Evolutionary conservation across 2,113 vertebrate species (phyloP).

Genomic region (Halcyon senegalensis): DNA sequence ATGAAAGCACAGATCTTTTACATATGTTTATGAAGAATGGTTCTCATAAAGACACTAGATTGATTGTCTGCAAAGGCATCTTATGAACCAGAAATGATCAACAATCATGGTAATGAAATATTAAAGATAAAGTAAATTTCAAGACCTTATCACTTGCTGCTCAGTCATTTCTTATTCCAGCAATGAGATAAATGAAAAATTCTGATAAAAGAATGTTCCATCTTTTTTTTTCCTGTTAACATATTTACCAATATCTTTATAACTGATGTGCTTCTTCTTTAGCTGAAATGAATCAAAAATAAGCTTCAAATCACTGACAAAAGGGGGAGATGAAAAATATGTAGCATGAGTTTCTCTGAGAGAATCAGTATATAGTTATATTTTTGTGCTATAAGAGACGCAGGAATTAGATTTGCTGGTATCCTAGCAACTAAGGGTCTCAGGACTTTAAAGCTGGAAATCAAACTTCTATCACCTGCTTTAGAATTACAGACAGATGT

Average conservation of each 20-base stretch:
- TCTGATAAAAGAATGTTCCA: background rate
- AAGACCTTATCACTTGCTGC: conserved; percentile 43
- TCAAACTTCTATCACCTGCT: conserved; percentile 58
- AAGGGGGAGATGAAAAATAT: background rate
- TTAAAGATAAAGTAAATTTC: conserved; percentile 72
- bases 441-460: conserved; percentile 54
- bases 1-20: conserved; percentile 71
- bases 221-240: background rate
- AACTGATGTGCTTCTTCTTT: background rate
- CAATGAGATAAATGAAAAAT: conserved; percentile 45
- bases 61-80: conserved; percentile 66
- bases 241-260: conserved; percentile 36
- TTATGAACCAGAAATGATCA: conserved; percentile 64
- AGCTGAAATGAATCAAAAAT: conserved; percentile 34
- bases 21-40: conserved; percentile 71
- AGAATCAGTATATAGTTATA: conserved; percentile 55
- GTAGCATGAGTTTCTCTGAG: background rate
- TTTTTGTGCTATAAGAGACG: conserved; percentile 59
- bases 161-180: conserved; percentile 57
- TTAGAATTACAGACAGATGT: conserved; percentile 57
- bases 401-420: conserved; percentile 66
- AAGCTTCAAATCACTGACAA: conserved; percentile 51
- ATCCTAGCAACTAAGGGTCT: conserved; percentile 73
- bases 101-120: conserved; percentile 71
- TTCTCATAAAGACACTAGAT: conserved; percentile 68